These are phyloP conservation scores for Drosophila birchii DNA, from an alignment of 2,888 invertebrate genomes.

Conservation along the genomic window DNA sequence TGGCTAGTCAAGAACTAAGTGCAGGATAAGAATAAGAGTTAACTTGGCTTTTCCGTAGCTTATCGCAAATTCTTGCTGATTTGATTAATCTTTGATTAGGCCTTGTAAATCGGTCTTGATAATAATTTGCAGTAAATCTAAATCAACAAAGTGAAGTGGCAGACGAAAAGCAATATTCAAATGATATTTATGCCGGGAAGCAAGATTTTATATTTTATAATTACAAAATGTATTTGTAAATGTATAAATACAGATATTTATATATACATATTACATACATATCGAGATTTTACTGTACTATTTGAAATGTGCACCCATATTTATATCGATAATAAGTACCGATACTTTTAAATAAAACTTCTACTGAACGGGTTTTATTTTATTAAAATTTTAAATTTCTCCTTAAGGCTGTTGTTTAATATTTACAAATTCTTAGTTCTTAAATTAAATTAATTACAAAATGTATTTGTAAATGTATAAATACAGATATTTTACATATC, in stretches of 20 bases:
- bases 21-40: neutral
- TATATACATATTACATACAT: no score
- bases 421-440: no score
- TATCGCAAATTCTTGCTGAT: constrained; percentile 24
- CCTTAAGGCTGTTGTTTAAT: no score
- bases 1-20: constrained; percentile 22
- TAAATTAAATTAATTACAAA: neutral
- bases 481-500: neutral
- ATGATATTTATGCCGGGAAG: neutral
- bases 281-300: neutral
- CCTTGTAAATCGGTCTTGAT: constrained; percentile 12
- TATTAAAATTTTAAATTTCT: neutral
- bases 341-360: neutral
- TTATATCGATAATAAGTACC: neutral
- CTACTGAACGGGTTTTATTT: rapidly evolving
- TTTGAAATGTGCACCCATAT: neutral
- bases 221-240: neutral
- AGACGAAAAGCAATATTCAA: neutral
- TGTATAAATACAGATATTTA: neutral
- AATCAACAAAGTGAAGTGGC: neutral
- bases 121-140: neutral
- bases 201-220: neutral
- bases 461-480: neutral
- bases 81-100: constrained; percentile 25
- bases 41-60: neutral